Evolutionary conservation across 1,140 invertebrate species (phyloP).

Genomic region (Anastrepha obliqua): DNA sequence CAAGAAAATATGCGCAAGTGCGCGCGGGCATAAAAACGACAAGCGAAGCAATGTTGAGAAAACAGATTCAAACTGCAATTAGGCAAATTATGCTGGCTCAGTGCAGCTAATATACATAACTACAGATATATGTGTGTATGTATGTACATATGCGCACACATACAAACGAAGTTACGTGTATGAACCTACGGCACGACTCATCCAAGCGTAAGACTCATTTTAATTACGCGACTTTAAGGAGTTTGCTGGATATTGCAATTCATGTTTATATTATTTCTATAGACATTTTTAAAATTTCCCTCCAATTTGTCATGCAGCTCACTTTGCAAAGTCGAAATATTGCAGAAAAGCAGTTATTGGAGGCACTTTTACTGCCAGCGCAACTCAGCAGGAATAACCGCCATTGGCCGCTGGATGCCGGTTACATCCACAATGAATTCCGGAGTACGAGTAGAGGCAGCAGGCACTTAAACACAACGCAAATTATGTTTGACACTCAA

Average conservation of each 20-base stretch:
- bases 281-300: not conserved
- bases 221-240: not conserved
- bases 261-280: not conserved
- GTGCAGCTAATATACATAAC: not conserved
- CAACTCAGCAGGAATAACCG: conserved; percentile 32
- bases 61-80: conserved; percentile 12
- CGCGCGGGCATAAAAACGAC: not conserved
- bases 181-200: not conserved
- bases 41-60: not conserved
- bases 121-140: too few relatives aligned
- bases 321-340: not conserved
- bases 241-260: not conserved
- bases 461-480: not conserved
- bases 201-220: not conserved
- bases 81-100: conserved; percentile 43
- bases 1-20: not conserved
- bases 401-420: conserved; percentile 24
- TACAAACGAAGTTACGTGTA: not conserved
- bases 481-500: conserved; percentile 42
- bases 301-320: not conserved
- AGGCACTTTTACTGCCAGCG: not conserved
- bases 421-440: conserved; percentile 42
- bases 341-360: not conserved
- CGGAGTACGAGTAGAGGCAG: not conserved
- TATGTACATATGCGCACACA: not conserved